phyloP scores from a whole-genome alignment of 1,140 invertebrate species.

The Drosophila hydei region DNA sequence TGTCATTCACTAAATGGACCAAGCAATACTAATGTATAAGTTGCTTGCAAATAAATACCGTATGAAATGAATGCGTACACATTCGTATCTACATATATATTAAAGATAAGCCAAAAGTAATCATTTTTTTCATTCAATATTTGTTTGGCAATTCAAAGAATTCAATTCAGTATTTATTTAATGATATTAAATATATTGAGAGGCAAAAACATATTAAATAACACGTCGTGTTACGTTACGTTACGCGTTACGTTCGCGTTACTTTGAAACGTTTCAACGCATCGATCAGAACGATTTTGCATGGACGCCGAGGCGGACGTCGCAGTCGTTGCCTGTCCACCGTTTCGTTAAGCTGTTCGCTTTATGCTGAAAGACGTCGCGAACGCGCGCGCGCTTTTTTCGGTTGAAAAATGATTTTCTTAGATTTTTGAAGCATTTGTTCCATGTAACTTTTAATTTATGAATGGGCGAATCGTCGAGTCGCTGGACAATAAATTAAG shows the following conservation, averaged over 20 bases:
- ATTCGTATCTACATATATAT: too few species aligned
- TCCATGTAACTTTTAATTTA: conserved; percentile 70
- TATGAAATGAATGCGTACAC: too few species aligned
- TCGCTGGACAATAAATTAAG: conserved; percentile 65
- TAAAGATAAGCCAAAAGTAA: too few species aligned
- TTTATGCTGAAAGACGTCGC: conserved; percentile 30
- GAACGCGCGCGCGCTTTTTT: conserved; percentile 5
- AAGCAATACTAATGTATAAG: too few species aligned
- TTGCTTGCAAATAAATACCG: too few species aligned
- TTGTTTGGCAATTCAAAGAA: neutral
- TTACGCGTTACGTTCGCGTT: conserved; percentile 2
- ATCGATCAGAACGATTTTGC: conserved; percentile 69
- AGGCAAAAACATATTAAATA: too few species aligned
- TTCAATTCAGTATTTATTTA: neutral
- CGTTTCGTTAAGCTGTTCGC: conserved; percentile 13
- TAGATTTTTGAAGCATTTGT: conserved; percentile 6
- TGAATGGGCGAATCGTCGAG: conserved; percentile 59
- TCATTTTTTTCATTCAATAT: too few species aligned
- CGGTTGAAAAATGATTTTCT: conserved; percentile 23
- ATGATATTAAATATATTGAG: neutral
- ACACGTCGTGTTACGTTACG: neutral
- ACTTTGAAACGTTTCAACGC: conserved; percentile 14
- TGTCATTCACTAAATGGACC: conserved; percentile 66
- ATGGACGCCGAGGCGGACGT: conserved; percentile 63
- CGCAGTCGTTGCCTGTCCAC: neutral